A percentile compares a stretch with the other conserved stretches of the same genome.
Conservation (phyloP, 1,140 invertebrate species). For the Bactericera cockerelli region DNA sequence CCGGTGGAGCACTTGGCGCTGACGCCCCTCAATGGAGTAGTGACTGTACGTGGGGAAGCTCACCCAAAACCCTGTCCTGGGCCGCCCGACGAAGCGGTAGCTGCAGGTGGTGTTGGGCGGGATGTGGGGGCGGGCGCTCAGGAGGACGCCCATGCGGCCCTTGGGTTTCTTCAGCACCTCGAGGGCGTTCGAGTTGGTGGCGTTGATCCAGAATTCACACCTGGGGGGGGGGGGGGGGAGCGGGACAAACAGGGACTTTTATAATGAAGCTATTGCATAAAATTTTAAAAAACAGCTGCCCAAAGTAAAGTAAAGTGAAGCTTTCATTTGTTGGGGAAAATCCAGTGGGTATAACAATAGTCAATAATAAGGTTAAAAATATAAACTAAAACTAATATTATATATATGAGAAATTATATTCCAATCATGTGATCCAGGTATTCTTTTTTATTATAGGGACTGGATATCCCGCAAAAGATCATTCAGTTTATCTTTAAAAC, state of each 20-base stretch:
- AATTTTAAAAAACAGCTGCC: too few relatives aligned
- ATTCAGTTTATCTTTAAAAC: too few relatives aligned
- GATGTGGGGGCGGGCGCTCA: conserved; percentile 64
- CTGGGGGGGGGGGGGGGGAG: conserved; percentile 28
- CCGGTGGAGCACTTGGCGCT: conserved; percentile 34
- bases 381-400: too few relatives aligned
- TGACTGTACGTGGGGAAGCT: conserved; percentile 72
- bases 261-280: too few relatives aligned
- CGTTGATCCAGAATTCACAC: conserved; percentile 55
- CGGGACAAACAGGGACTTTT: background rate
- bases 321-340: too few relatives aligned
- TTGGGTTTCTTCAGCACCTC: conserved; percentile 30
- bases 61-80: conserved; percentile 66
- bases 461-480: too few relatives aligned
- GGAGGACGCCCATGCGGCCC: conserved; percentile 38
- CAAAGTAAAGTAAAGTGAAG: too few relatives aligned
- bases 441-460: too few relatives aligned
- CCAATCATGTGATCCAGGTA: too few relatives aligned
- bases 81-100: conserved; percentile 62
- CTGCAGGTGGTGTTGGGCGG: conserved; percentile 72
- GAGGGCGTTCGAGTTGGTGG: conserved; percentile 31
- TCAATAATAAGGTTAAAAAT: too few relatives aligned
- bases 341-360: too few relatives aligned
- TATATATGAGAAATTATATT: too few relatives aligned
- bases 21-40: conserved; percentile 21